These are phyloP conservation scores for Tragelaphus buxtoni DNA, from an alignment of 2,113 vertebrate species.

Conservation along the genomic window DNA sequence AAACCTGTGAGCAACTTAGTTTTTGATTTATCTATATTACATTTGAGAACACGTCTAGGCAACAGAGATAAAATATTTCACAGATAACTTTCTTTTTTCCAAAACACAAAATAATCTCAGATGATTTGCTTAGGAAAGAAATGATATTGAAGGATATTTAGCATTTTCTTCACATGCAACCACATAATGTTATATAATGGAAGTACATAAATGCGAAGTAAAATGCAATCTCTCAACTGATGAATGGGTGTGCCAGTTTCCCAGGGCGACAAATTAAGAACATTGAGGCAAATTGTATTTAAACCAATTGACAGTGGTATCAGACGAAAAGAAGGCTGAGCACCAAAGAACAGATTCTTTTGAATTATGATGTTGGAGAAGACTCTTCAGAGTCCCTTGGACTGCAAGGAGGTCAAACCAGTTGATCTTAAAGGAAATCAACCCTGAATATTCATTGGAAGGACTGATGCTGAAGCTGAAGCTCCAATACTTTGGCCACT, in stretches of 20 bases:
- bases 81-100: not conserved
- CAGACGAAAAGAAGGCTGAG: not conserved
- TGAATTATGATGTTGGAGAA: not conserved
- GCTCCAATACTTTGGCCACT: not conserved
- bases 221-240: not conserved
- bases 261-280: not conserved
- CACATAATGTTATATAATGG: not conserved
- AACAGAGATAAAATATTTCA: not conserved
- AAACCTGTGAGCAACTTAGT: not conserved
- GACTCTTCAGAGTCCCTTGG: not conserved
- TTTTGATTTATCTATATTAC: not conserved
- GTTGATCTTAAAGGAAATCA: not conserved
- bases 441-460: not conserved
- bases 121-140: slow-evolving; percentile 30
- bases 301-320: not conserved
- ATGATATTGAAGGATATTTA: not conserved
- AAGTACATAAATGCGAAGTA: not conserved
- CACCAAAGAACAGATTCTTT: not conserved
- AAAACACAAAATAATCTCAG: not conserved
- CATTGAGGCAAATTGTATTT: not conserved
- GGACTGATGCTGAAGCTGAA: not conserved
- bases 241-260: not conserved
- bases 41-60: slow-evolving; percentile 17
- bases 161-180: not conserved
- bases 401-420: not conserved